A percentile compares a stretch with the other conserved stretches of the same genome.
phyloP scores from a whole-genome alignment of 2,797 vertebrate genomes.

The Parotocinclus haroldoi region DNA sequence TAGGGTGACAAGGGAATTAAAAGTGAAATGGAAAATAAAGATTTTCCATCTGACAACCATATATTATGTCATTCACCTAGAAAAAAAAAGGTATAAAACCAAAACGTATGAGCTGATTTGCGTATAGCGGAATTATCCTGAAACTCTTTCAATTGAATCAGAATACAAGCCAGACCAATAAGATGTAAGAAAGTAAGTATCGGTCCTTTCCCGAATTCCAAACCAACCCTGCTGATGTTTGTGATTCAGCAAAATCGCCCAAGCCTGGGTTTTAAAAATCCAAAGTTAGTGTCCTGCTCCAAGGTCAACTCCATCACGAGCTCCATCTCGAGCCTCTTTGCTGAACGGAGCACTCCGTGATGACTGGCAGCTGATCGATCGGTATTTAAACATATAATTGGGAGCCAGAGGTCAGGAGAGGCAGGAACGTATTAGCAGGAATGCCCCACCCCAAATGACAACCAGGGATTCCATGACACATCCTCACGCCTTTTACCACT shows the following conservation, averaged over 20 bases:
- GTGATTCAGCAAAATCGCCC: constrained; percentile 27
- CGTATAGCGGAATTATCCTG: too few species aligned
- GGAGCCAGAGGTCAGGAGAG: constrained; percentile 43
- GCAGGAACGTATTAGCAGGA: constrained; percentile 46
- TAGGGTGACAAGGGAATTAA: too few species aligned
- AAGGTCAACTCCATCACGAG: constrained; percentile 64
- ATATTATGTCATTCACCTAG: too few species aligned
- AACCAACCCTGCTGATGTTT: constrained; percentile 5
- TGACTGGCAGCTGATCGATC: constrained; percentile 61
- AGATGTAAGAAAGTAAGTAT: too few species aligned
- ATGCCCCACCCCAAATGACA: constrained; percentile 38
- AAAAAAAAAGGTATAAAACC: too few species aligned
- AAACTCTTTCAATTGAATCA: too few species aligned
- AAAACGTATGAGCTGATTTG: too few species aligned
- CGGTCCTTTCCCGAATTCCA: too few species aligned
- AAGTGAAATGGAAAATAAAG: too few species aligned
- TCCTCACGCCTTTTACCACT: constrained; percentile 34
- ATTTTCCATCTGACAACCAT: too few species aligned
- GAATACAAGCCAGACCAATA: too few species aligned
- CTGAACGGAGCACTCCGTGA: constrained; percentile 48
- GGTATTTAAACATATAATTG: constrained; percentile 62
- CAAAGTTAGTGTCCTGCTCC: constrained; percentile 49
- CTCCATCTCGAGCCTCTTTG: constrained; percentile 56
- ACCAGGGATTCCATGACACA: constrained; percentile 27
- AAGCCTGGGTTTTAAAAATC: constrained; percentile 22